Conservation (phyloP, 2,888 invertebrate genomes). For the Blera fallax region DNA sequence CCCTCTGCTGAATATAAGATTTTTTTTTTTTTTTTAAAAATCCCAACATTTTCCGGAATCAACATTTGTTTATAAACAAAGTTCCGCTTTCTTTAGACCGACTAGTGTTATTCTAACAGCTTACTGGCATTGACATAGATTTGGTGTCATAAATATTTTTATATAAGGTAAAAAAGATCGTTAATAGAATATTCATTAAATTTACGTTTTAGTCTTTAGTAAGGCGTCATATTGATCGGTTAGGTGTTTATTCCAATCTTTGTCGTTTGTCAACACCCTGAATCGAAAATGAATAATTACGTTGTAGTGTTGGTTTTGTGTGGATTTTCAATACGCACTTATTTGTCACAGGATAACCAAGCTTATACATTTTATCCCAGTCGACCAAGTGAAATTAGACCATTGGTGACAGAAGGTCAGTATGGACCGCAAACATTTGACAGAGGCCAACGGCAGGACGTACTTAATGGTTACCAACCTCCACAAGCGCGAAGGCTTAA, state of each 20-base stretch:
- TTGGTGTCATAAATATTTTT: background rate
- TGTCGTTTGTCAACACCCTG: background rate
- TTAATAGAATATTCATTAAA: background rate
- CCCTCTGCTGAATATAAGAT: background rate
- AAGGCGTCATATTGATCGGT: background rate
- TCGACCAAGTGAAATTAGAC: background rate
- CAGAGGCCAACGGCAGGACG: background rate
- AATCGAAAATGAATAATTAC: background rate
- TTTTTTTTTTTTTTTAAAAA: background rate
- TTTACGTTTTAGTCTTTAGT: slow-evolving; percentile 7
- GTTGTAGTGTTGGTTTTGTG: background rate
- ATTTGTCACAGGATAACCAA: background rate
- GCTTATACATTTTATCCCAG: background rate
- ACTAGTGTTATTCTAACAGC: background rate
- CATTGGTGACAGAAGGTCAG: background rate
- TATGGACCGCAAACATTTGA: background rate
- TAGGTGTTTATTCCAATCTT: background rate
- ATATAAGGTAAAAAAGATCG: background rate
- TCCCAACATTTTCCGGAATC: background rate
- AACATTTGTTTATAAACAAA: background rate
- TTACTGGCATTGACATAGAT: background rate
- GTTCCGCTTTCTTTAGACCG: background rate
- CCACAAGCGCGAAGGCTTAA: background rate
- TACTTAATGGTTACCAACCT: background rate
- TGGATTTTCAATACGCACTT: background rate